Conservation (phyloP, 2,888 invertebrate genomes). For the Dichetophora obliterata region DNA sequence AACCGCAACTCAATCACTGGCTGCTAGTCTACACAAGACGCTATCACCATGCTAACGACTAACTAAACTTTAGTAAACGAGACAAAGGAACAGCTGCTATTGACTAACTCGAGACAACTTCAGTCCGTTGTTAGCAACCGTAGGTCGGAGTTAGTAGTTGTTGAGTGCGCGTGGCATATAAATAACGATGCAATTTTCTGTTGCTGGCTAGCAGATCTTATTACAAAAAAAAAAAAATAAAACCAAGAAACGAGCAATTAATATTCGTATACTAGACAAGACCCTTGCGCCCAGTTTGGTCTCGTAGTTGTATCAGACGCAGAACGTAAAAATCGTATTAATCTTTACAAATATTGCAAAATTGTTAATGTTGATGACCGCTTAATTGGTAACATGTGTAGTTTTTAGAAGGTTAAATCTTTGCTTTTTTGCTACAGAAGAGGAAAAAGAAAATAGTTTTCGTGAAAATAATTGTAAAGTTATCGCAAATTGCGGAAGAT, state of each 20-base stretch:
- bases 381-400: not conserved
- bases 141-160: conserved; percentile 54
- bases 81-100: conserved; percentile 25
- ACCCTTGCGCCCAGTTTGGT: not conserved
- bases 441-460: conserved; percentile 6
- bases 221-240: not conserved
- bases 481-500: conserved; percentile 21
- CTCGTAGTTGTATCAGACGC: conserved; percentile 1
- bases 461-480: not conserved
- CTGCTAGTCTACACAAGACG: not conserved
- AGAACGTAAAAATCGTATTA: not conserved
- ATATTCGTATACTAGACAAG: conserved; percentile 12
- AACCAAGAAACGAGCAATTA: not conserved
- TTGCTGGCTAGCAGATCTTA: not conserved
- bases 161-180: conserved; percentile 34
- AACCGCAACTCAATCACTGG: not conserved
- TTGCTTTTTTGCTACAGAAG: not conserved
- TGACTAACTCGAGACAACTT: conserved; percentile 5
- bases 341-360: not conserved
- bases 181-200: conserved; percentile 1
- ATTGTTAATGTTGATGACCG: not conserved
- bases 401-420: not conserved
- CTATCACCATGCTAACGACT: conserved; percentile 12
- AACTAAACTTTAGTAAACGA: not conserved
- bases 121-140: conserved; percentile 52